These are phyloP conservation scores for Tipula vernalis DNA, from an alignment of 2,888 invertebrate genomes.

Conservation along the genomic window DNA sequence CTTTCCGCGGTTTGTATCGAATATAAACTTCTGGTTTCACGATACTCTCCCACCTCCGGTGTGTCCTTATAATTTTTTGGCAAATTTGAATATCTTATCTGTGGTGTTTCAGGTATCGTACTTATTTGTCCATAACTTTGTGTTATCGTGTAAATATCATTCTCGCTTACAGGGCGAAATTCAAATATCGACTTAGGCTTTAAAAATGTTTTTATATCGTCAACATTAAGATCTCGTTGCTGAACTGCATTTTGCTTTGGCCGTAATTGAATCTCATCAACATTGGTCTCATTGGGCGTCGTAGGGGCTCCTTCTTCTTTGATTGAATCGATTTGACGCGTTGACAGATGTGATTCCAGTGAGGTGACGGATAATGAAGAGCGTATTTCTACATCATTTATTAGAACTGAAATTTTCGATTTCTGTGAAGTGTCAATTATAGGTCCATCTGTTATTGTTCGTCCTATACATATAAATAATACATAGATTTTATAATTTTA, in stretches of 20 bases:
- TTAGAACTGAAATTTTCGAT: background rate
- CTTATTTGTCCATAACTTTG: conserved; percentile 27
- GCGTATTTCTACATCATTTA: background rate
- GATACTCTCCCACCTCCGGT: conserved; percentile 34
- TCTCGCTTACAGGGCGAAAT: conserved; percentile 29
- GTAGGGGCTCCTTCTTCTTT: background rate
- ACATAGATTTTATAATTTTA: background rate
- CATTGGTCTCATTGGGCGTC: background rate
- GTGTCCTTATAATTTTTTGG: conserved; percentile 36
- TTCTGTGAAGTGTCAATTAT: conserved; percentile 5
- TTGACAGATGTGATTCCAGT: background rate
- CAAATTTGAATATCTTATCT: conserved; percentile 32
- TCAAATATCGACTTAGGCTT: conserved; percentile 24
- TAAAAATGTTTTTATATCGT: background rate
- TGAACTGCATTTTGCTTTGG: background rate
- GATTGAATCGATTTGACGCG: background rate
- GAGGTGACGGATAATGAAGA: background rate
- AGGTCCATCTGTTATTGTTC: background rate
- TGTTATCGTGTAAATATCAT: conserved; percentile 33
- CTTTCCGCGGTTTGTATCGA: conserved; percentile 41
- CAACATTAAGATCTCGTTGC: background rate
- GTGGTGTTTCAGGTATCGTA: conserved; percentile 37
- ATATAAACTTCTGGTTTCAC: conserved; percentile 32
- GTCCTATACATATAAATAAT: background rate
- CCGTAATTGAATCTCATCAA: background rate